Evolutionary conservation across 2,797 vertebrate species (phyloP).

Genomic region (Nothura maculosa): DNA sequence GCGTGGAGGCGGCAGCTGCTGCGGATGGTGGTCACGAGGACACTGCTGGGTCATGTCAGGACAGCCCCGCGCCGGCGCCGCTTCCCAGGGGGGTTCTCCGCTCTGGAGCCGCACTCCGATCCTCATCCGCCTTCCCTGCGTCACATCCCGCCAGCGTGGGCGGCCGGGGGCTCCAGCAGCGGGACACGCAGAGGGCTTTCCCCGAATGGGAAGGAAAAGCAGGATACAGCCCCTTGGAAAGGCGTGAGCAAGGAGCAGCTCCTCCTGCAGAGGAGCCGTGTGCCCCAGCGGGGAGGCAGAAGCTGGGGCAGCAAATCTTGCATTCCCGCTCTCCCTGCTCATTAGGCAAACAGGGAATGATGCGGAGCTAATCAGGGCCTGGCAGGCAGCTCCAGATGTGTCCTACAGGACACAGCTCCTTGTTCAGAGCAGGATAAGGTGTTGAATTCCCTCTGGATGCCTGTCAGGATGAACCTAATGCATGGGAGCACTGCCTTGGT

Average conservation of each 20-base stretch:
- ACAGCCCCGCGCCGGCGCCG: not conserved
- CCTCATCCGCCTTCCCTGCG: accelerated
- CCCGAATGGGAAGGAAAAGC: not conserved
- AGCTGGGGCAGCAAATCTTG: not conserved
- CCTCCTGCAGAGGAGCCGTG: not conserved
- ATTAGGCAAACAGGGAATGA: not conserved
- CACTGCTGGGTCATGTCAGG: not conserved
- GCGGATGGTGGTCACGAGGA: not conserved
- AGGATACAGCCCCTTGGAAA: accelerated
- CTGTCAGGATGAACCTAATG: no score
- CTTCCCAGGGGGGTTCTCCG: not conserved
- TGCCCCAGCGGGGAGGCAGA: not conserved
- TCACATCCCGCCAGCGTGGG: not conserved
- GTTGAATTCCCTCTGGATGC: no score
- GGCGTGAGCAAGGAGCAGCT: not conserved
- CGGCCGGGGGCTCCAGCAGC: not conserved
- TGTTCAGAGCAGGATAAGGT: no score
- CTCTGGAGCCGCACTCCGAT: accelerated
- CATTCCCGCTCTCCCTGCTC: not conserved
- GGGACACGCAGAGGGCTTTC: not conserved
- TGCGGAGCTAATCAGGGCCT: not conserved
- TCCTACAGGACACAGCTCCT: no score
- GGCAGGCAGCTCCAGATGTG: not conserved
- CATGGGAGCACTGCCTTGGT: no score
- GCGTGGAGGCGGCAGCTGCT: not conserved